Evolutionary conservation across 2,888 invertebrate species (phyloP).

Genomic region (Geotrupes spiniger): DNA sequence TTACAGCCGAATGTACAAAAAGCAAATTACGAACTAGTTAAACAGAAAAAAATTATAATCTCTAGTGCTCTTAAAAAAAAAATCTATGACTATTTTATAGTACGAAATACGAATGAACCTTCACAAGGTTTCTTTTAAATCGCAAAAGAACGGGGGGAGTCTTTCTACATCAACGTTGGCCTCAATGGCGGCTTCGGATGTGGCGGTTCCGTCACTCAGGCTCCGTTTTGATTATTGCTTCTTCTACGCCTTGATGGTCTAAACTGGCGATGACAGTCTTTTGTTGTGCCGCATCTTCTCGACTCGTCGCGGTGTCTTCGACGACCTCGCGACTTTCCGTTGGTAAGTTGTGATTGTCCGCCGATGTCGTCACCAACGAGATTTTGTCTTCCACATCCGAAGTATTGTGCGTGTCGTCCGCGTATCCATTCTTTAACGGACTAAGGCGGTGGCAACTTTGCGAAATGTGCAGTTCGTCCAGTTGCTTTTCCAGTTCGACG

Average conservation of each 20-base stretch:
- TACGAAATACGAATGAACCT: slow-evolving; percentile 10
- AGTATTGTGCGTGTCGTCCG: slow-evolving; percentile 8
- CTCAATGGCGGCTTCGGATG: no score
- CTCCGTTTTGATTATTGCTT: slow-evolving; percentile 29
- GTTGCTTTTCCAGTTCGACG: slow-evolving; percentile 34
- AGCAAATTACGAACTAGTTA: slow-evolving; percentile 2
- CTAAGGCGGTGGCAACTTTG: background rate
- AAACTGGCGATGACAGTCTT: slow-evolving; percentile 26
- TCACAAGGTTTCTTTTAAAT: no score
- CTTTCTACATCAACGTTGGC: background rate
- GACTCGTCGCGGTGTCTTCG: background rate
- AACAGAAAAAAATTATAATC: background rate
- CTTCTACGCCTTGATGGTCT: slow-evolving; percentile 21
- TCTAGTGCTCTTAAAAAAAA: slow-evolving; percentile 16
- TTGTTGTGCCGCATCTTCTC: background rate
- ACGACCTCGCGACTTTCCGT: slow-evolving; percentile 10
- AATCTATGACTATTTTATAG: slow-evolving; percentile 22
- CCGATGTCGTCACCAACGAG: slow-evolving; percentile 13
- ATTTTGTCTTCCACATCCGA: slow-evolving; percentile 10
- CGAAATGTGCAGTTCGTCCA: slow-evolving; percentile 13
- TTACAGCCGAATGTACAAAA: slow-evolving; percentile 28
- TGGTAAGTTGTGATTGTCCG: slow-evolving; percentile 15
- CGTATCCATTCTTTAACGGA: slow-evolving; percentile 12
- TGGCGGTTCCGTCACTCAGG: slow-evolving; percentile 30
- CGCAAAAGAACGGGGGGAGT: background rate